phyloP scores from a whole-genome alignment of 2,888 invertebrate species.

The Drosophila prolongata region DNA sequence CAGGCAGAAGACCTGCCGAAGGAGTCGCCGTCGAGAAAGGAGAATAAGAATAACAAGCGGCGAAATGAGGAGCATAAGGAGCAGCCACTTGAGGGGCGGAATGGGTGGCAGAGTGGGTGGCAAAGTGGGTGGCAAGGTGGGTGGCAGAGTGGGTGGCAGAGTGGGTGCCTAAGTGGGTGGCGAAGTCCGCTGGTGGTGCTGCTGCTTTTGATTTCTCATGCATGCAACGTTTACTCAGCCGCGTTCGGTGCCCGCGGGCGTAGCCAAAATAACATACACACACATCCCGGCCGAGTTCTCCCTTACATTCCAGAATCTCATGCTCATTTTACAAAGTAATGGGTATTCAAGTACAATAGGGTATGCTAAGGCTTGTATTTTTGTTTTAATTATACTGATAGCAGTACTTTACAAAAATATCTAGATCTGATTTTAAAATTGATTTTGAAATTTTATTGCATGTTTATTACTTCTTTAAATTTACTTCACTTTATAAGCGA shows the following conservation, averaged over 20 bases:
- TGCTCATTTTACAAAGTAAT: conserved; percentile 13
- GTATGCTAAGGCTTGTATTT: neutral
- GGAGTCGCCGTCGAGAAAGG: conserved; percentile 15
- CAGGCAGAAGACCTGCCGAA: conserved; percentile 1
- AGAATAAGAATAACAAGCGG: conserved; percentile 18
- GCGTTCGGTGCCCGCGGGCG: conserved; percentile 26
- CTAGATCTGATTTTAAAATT: no score
- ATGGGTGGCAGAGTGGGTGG: neutral
- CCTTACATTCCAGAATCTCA: conserved; percentile 8
- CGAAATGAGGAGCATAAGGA: conserved; percentile 22
- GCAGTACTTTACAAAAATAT: no score
- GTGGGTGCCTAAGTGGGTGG: conserved; percentile 2
- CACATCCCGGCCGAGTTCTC: conserved; percentile 6
- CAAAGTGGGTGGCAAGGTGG: neutral
- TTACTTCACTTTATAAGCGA: no score
- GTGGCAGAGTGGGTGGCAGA: conserved; percentile 1
- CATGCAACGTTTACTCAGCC: conserved; percentile 66
- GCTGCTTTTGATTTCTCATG: conserved; percentile 73
- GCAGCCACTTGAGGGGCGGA: conserved; percentile 12
- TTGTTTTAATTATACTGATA: no score
- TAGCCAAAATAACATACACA: conserved; percentile 45
- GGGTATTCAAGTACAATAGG: neutral
- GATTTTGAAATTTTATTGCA: no score
- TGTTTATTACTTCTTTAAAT: no score
- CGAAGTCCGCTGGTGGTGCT: conserved; percentile 20